These are phyloP conservation scores for Novumbra hubbsi DNA, from an alignment of 2,797 vertebrate species.

Conservation along the genomic window DNA sequence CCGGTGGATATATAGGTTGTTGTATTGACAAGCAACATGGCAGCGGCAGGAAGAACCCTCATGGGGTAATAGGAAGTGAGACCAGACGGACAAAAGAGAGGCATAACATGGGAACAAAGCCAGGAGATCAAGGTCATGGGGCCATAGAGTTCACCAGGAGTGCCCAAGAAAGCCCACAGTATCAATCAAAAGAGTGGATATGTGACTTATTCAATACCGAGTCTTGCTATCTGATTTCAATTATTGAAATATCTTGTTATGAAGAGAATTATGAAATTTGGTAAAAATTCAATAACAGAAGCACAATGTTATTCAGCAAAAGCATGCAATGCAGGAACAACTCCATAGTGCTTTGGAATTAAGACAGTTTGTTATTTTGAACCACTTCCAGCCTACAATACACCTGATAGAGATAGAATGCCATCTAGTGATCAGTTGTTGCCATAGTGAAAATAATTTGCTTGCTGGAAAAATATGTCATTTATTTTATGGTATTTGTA, in stretches of 20 bases:
- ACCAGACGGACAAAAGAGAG: slow-evolving; percentile 38
- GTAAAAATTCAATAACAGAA: not conserved
- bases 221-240: not conserved
- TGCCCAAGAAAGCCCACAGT: slow-evolving; percentile 17
- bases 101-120: slow-evolving; percentile 51
- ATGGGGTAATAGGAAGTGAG: slow-evolving; percentile 55
- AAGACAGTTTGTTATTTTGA: not conserved
- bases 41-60: slow-evolving; percentile 54
- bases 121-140: slow-evolving; percentile 30
- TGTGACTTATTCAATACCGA: slow-evolving; percentile 17
- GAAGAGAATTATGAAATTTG: not conserved
- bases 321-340: not conserved
- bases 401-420: slow-evolving; percentile 33
- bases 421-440: slow-evolving; percentile 46
- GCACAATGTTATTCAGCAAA: not conserved
- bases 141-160: slow-evolving; percentile 27
- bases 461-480: not conserved
- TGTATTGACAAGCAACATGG: slow-evolving; percentile 53
- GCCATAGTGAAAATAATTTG: not conserved
- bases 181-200: not conserved
- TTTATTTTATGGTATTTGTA: too few species aligned
- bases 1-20: slow-evolving; percentile 43
- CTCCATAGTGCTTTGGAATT: not conserved
- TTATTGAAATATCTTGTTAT: not conserved
- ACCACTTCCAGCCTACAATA: not conserved